A percentile compares a stretch with the other conserved stretches of the same genome.
Conservation (phyloP, 2,113 vertebrate genomes). For the Glaucidium brasilianum region DNA sequence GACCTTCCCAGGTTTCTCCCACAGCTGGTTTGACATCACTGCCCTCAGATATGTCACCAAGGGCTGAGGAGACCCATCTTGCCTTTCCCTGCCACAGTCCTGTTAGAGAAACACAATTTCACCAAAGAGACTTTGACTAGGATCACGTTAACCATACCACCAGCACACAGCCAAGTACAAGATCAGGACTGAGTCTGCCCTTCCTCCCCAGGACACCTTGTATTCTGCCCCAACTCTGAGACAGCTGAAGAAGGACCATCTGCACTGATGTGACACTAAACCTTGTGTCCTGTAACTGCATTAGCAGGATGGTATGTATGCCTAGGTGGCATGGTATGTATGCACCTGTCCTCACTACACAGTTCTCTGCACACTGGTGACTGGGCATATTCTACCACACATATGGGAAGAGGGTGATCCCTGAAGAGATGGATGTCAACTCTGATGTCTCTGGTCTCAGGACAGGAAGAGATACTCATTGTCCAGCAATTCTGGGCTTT, state of each 20-base stretch:
- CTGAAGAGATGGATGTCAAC: neutral
- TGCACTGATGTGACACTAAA: neutral
- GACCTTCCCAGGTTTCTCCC: neutral
- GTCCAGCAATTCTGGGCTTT: neutral
- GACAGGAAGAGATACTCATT: neutral
- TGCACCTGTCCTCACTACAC: neutral
- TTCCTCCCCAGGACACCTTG: neutral
- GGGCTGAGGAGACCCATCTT: neutral
- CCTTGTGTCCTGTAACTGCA: neutral
- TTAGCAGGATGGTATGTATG: too few relatives aligned
- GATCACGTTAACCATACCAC: neutral
- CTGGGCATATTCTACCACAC: neutral
- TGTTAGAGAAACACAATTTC: neutral
- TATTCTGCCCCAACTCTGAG: neutral
- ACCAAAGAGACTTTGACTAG: neutral
- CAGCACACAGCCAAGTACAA: neutral
- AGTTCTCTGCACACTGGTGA: neutral
- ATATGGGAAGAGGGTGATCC: fast-evolving
- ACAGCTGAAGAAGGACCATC: neutral
- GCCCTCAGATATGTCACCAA: neutral
- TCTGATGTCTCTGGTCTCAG: neutral
- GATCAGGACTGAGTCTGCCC: neutral
- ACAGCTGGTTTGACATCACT: neutral
- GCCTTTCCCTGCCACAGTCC: neutral
- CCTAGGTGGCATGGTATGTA: neutral